Percentiles rank a stretch among this genome's conserved stretches.
These are phyloP conservation scores for Hydrozoanthus tunicans DNA, from an alignment of 64 coral and sea anemone genomes.

Conservation along the genomic window DNA sequence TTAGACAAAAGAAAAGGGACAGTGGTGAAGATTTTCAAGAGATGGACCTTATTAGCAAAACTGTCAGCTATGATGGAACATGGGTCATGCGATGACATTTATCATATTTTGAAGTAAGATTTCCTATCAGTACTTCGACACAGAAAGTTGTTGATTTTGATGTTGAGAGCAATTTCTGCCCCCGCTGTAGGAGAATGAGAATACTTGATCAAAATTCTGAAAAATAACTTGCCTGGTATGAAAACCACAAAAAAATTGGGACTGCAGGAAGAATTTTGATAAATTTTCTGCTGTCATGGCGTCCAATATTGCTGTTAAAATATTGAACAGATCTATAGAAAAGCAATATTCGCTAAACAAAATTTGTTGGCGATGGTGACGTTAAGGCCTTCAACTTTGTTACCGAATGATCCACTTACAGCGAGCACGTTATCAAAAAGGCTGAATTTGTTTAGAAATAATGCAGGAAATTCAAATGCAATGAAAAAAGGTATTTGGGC, in stretches of 20 bases:
- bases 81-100: conserved; percentile 32
- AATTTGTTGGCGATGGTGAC: conserved; percentile 26
- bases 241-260: conserved; percentile 33
- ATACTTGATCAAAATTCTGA: conserved; percentile 12
- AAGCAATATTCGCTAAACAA: conserved; percentile 12
- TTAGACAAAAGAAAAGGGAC: conserved; percentile 10
- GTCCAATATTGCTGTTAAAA: conserved; percentile 29
- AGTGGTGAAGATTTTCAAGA: not conserved
- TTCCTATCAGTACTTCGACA: conserved; percentile 28
- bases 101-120: conserved; percentile 16
- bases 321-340: conserved; percentile 50
- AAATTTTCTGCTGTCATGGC: conserved; percentile 48
- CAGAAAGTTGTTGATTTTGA: conserved; percentile 44
- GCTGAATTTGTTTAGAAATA: conserved; percentile 50
- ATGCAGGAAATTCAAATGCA: conserved; percentile 9
- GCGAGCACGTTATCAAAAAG: conserved; percentile 3
- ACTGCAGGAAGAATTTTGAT: conserved; percentile 2
- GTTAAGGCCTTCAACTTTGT: conserved; percentile 32
- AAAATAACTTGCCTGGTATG: conserved; percentile 39
- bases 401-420: conserved; percentile 5
- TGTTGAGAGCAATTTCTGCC: conserved; percentile 55
- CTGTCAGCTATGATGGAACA: conserved; percentile 29
- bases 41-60: conserved; percentile 6
- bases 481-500: conserved; percentile 31
- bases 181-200: conserved; percentile 24